phyloP scores from a whole-genome alignment of 2,888 invertebrate species.

The Reticulitermes lucifugus region DNA sequence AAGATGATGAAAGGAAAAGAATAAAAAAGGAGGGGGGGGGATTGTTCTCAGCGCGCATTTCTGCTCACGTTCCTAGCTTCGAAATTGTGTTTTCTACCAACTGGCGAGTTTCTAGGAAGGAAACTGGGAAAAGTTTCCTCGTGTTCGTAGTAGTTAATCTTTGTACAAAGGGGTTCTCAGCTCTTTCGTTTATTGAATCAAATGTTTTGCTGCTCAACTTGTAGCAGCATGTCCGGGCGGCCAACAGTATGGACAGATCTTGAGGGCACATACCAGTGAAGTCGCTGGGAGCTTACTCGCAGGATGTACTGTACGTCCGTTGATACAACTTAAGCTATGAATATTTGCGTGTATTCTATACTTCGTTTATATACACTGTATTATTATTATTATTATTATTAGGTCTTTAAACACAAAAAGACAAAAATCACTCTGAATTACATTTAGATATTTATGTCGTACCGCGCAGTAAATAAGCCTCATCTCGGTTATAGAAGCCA shows the following conservation, averaged over 20 bases:
- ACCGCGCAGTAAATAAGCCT: too few species aligned
- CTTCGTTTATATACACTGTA: too few species aligned
- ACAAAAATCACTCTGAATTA: too few species aligned
- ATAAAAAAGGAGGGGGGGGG: background rate
- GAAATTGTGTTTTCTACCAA: conserved; percentile 14
- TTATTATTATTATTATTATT: too few species aligned
- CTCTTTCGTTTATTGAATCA: conserved; percentile 31
- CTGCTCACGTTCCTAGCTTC: conserved; percentile 1
- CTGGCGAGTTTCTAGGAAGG: background rate
- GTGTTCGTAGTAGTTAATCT: background rate
- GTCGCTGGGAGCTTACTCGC: too few species aligned
- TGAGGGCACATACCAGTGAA: too few species aligned
- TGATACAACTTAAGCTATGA: too few species aligned
- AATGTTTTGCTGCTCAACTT: background rate
- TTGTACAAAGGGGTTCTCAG: conserved; percentile 18
- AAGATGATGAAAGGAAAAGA: background rate
- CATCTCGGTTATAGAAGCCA: too few species aligned
- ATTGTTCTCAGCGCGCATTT: background rate
- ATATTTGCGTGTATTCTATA: too few species aligned
- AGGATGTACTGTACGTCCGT: too few species aligned
- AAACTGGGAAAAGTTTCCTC: conserved; percentile 9
- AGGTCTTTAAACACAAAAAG: too few species aligned
- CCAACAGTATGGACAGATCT: background rate
- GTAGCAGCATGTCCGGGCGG: background rate
- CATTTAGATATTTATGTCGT: too few species aligned